Evolutionary conservation across 2,888 invertebrate genomes (phyloP).

Genomic region (Drosophila differens): DNA sequence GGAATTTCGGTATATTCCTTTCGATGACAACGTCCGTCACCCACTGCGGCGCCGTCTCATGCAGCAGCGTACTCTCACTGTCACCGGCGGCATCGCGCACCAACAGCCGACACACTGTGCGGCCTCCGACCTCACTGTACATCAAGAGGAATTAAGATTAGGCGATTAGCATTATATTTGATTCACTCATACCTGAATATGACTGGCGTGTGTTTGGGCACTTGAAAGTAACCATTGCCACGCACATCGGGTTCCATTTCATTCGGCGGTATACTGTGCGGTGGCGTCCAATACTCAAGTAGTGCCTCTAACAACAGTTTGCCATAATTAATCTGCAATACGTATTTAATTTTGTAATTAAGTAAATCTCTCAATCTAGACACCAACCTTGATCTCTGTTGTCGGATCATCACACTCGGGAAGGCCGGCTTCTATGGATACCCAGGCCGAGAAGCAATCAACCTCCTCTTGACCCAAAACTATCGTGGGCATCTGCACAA

Average conservation of each 20-base stretch:
- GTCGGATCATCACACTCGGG: slow-evolving; percentile 87
- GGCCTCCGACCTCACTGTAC: slow-evolving; percentile 95
- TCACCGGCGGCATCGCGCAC: slow-evolving; percentile 97
- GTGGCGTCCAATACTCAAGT: slow-evolving; percentile 96
- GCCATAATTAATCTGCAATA: slow-evolving; percentile 94
- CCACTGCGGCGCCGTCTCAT: slow-evolving; percentile 98
- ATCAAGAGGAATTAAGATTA: slow-evolving; percentile 17
- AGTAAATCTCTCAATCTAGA: background rate
- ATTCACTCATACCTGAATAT: slow-evolving; percentile 90
- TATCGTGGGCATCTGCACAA: slow-evolving; percentile 95
- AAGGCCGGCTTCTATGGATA: slow-evolving; percentile 97
- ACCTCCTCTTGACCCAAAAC: slow-evolving; percentile 98
- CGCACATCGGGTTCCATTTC: slow-evolving; percentile 90
- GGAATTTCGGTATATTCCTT: slow-evolving; percentile 96
- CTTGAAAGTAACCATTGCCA: slow-evolving; percentile 93
- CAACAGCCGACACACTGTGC: slow-evolving; percentile 94
- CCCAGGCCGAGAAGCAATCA: slow-evolving; percentile 99
- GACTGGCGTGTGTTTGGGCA: slow-evolving; percentile 97
- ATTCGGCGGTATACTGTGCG: slow-evolving; percentile 88
- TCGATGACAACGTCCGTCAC: slow-evolving; percentile 97
- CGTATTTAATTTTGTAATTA: background rate
- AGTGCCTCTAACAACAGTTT: slow-evolving; percentile 96
- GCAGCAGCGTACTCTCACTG: slow-evolving; percentile 95
- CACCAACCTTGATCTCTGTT: slow-evolving; percentile 83
- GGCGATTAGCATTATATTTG: too few species aligned